These are phyloP conservation scores for Mythimna loreyi DNA, from an alignment of 2,888 invertebrate genomes.

Conservation along the genomic window DNA sequence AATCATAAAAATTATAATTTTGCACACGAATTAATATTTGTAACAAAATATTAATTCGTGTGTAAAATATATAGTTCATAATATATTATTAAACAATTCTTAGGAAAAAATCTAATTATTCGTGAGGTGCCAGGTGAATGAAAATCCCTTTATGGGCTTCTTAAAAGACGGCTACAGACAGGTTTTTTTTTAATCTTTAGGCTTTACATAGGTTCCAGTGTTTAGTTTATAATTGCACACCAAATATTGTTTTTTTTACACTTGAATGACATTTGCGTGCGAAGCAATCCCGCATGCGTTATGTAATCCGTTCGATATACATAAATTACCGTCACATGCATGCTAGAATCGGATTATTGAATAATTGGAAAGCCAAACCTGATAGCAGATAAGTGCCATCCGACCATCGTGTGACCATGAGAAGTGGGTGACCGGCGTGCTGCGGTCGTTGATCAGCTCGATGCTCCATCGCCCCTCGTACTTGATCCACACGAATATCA, in stretches of 20 bases:
- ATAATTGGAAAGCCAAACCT: slow-evolving; percentile 87
- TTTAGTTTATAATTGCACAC: too few relatives aligned
- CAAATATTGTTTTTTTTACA: too few relatives aligned
- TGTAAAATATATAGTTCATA: too few relatives aligned
- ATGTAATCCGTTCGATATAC: too few relatives aligned
- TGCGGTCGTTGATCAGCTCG: slow-evolving; percentile 99
- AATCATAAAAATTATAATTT: too few relatives aligned
- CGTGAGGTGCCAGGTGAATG: slow-evolving; percentile 4
- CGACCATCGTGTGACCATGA: slow-evolving; percentile 99
- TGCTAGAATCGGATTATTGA: not conserved
- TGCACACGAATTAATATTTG: too few relatives aligned
- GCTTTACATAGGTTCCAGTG: not conserved
- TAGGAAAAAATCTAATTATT: slow-evolving; percentile 16
- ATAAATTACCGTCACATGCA: too few relatives aligned
- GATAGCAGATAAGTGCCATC: slow-evolving; percentile 99
- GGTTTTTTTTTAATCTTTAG: too few relatives aligned
- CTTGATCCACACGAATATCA: slow-evolving; percentile 99
- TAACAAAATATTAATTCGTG: too few relatives aligned
- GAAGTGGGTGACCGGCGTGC: slow-evolving; percentile 99
- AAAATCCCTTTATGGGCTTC: slow-evolving; percentile 21
- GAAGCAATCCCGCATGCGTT: too few relatives aligned
- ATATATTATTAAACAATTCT: slow-evolving; percentile 7
- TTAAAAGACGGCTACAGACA: not conserved
- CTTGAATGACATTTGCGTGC: too few relatives aligned
- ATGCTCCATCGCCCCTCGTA: slow-evolving; percentile 99